These are phyloP conservation scores for Ranitomeya imitator DNA, from an alignment of 2,113 vertebrate species.

Conservation along the genomic window DNA sequence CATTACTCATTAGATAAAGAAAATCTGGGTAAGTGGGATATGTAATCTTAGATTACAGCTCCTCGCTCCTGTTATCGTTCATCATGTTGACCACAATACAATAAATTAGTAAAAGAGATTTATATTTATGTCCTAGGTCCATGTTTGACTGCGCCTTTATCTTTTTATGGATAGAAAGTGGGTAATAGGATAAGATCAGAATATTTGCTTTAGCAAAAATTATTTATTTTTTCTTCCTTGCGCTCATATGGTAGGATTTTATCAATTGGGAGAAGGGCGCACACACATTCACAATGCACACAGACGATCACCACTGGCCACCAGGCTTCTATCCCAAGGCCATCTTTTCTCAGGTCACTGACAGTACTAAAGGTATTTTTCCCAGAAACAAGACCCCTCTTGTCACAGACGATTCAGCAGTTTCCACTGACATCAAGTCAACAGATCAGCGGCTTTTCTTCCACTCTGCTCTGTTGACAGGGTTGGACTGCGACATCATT, in stretches of 20 bases:
- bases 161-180: not conserved
- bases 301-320: no score
- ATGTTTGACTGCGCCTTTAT: not conserved
- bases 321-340: no score
- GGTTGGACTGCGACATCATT: no score
- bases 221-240: not conserved
- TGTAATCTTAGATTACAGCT: slow-evolving; percentile 51
- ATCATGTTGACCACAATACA: slow-evolving; percentile 38
- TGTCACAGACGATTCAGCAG: no score
- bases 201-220: slow-evolving; percentile 24
- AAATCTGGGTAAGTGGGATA: slow-evolving; percentile 50
- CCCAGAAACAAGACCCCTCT: no score
- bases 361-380: no score
- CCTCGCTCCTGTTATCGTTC: slow-evolving; percentile 32
- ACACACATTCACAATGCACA: not conserved
- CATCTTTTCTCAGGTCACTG: no score
- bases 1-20: slow-evolving; percentile 44
- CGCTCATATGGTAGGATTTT: not conserved
- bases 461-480: no score
- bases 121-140: slow-evolving; percentile 5
- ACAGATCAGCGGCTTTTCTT: no score
- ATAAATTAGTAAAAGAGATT: slow-evolving; percentile 29
- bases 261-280: not conserved
- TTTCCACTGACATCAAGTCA: no score
- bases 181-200: slow-evolving; percentile 37